These are phyloP conservation scores for Drosophila repleta DNA, from an alignment of 1,140 invertebrate genomes.

Conservation along the genomic window DNA sequence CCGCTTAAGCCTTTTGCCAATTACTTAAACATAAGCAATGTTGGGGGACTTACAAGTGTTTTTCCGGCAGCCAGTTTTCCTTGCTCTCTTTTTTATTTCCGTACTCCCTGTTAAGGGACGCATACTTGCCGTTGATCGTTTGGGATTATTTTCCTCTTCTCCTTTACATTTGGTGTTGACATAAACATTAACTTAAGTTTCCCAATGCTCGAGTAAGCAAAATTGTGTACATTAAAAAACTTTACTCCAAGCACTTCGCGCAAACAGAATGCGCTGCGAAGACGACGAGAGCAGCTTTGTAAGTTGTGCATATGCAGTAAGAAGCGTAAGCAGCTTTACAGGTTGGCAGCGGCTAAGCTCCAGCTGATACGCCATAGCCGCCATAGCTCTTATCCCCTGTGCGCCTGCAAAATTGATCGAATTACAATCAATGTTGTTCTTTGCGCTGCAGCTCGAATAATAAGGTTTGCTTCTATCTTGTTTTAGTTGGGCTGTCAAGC, in stretches of 20 bases:
- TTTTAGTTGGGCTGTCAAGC: constrained; percentile 2
- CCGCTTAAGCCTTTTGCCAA: constrained; percentile 73
- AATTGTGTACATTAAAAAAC: constrained; percentile 25
- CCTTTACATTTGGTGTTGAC: constrained; percentile 18
- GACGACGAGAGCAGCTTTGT: not conserved
- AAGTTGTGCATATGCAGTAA: not conserved
- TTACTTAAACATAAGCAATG: constrained; percentile 79
- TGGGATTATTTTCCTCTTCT: constrained; percentile 29
- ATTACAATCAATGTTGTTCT: constrained; percentile 6
- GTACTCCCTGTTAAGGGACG: constrained; percentile 21
- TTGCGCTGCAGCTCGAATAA: not conserved
- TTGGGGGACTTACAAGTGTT: constrained; percentile 71
- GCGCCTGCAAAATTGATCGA: not conserved
- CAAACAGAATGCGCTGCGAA: not conserved
- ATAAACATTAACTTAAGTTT: constrained; percentile 58
- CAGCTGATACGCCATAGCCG: constrained; percentile 4
- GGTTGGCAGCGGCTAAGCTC: constrained; percentile 7
- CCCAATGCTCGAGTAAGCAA: constrained; percentile 20
- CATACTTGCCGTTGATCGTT: constrained; percentile 49
- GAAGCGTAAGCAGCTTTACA: constrained; percentile 5
- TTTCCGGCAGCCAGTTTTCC: constrained; percentile 41
- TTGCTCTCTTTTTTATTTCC: constrained; percentile 14
- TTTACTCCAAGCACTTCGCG: constrained; percentile 11
- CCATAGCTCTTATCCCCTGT: not conserved
- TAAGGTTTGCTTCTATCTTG: constrained; percentile 2